These are phyloP conservation scores for Brienomyrus brachyistius DNA, from an alignment of 2,113 vertebrate genomes.

Conservation along the genomic window DNA sequence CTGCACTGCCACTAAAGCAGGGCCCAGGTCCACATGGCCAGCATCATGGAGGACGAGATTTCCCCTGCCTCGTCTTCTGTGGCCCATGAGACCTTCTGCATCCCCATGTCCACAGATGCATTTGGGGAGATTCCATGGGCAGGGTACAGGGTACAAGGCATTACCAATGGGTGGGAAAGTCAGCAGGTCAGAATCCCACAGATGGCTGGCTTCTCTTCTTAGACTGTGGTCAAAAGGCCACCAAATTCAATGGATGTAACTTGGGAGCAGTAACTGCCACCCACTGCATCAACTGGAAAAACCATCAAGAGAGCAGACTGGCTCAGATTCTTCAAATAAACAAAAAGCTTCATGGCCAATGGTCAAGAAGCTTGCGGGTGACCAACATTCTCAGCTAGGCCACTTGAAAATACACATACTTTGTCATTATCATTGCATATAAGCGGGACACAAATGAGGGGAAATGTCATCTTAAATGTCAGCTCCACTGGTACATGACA, in stretches of 20 bases:
- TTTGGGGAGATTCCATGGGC: background rate
- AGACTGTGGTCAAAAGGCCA: background rate
- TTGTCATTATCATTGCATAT: background rate
- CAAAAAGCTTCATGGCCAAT: background rate
- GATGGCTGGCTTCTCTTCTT: background rate
- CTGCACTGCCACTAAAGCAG: background rate
- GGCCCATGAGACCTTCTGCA: background rate
- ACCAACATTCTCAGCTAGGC: background rate
- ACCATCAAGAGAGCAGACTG: background rate
- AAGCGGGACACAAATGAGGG: background rate
- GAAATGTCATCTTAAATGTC: background rate
- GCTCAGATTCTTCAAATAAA: constrained; percentile 7
- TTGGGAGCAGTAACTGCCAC: background rate
- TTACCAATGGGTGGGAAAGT: background rate
- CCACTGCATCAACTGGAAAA: background rate
- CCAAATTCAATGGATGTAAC: background rate
- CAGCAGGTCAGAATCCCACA: background rate
- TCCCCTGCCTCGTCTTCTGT: no score
- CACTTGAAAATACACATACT: background rate
- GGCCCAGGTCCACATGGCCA: background rate
- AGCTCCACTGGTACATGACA: background rate
- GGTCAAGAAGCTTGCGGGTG: background rate
- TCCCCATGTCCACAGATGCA: background rate
- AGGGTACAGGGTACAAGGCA: background rate
- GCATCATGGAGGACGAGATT: background rate